These are phyloP conservation scores for Lutjanus argentimaculatus DNA, from an alignment of 2,797 vertebrate genomes.

Conservation along the genomic window DNA sequence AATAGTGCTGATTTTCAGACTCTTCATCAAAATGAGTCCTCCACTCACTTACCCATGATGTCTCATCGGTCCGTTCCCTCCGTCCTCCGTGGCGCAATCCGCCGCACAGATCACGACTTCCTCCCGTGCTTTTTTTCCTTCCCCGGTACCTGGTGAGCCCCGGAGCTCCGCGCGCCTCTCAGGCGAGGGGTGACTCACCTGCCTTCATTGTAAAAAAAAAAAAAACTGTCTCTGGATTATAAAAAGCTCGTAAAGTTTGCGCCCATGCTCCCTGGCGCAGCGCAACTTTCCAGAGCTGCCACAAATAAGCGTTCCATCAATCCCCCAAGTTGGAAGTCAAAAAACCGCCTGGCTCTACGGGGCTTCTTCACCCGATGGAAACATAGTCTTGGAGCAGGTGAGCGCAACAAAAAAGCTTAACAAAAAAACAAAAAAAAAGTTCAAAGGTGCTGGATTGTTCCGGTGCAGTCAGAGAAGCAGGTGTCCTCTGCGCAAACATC, in stretches of 20 bases:
- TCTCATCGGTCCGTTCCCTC: constrained; percentile 74
- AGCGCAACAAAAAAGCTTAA: not conserved
- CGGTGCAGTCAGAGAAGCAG: constrained; percentile 27
- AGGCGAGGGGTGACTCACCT: constrained; percentile 73
- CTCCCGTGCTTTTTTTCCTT: constrained; percentile 35
- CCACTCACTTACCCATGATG: constrained; percentile 80
- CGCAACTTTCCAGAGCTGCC: constrained; percentile 69
- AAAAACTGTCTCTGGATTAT: constrained; percentile 15
- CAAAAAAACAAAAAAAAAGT: not conserved
- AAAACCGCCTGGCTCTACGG: constrained; percentile 13
- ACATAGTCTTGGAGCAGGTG: constrained; percentile 25
- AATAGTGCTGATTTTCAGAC: constrained; percentile 11
- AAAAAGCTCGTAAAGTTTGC: constrained; percentile 67
- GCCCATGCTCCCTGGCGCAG: constrained; percentile 63
- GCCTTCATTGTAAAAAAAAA: constrained; percentile 67
- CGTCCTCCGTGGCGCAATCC: constrained; percentile 72
- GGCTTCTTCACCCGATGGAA: constrained; percentile 1
- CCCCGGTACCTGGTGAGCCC: constrained; percentile 49
- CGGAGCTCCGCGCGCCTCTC: constrained; percentile 56
- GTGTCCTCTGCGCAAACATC: constrained; percentile 74
- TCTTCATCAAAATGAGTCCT: constrained; percentile 8
- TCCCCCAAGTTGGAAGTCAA: constrained; percentile 52
- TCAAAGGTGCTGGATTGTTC: not conserved
- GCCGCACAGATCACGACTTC: constrained; percentile 73
- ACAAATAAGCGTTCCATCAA: constrained; percentile 49